Conservation (phyloP, 2,797 vertebrate genomes). For the Brachyalestes nurse region DNA sequence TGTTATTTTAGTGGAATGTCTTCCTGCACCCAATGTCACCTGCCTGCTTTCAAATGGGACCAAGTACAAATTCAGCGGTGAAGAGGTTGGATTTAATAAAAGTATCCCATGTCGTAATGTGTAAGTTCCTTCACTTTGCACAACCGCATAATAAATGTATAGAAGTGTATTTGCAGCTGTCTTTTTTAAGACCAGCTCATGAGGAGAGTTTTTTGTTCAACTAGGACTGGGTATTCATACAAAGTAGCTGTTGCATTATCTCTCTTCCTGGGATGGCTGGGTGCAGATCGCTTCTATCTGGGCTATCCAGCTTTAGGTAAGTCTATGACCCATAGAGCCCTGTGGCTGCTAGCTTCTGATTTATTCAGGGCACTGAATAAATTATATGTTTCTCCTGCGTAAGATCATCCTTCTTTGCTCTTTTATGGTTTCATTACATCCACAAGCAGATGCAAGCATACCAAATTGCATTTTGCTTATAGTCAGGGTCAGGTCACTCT, state of each 20-base stretch:
- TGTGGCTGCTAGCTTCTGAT: background rate
- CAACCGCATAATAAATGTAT: background rate
- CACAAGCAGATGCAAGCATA: background rate
- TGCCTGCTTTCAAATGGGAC: constrained; percentile 86
- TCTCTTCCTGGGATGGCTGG: constrained; percentile 96
- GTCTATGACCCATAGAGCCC: constrained; percentile 48
- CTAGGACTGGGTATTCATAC: constrained; percentile 94
- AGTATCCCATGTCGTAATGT: constrained; percentile 90
- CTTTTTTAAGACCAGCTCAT: background rate
- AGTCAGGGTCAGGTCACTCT: background rate
- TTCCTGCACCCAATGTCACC: constrained; percentile 91
- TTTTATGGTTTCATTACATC: background rate
- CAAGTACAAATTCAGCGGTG: constrained; percentile 86
- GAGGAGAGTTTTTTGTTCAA: background rate
- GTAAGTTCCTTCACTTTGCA: constrained; percentile 68
- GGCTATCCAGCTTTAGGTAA: constrained; percentile 96
- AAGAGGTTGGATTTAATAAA: constrained; percentile 90
- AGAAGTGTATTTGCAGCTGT: background rate
- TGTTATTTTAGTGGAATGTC: constrained; percentile 80
- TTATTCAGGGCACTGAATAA: background rate
- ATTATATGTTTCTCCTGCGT: background rate
- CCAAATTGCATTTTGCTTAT: background rate
- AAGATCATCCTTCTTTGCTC: background rate
- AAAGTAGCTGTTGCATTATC: constrained; percentile 95
- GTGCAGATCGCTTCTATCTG: constrained; percentile 96